A percentile compares a stretch with the other conserved stretches of the same genome.
phyloP scores from a whole-genome alignment of 2,888 invertebrate genomes.

The Synanthedon myopaeformis region DNA sequence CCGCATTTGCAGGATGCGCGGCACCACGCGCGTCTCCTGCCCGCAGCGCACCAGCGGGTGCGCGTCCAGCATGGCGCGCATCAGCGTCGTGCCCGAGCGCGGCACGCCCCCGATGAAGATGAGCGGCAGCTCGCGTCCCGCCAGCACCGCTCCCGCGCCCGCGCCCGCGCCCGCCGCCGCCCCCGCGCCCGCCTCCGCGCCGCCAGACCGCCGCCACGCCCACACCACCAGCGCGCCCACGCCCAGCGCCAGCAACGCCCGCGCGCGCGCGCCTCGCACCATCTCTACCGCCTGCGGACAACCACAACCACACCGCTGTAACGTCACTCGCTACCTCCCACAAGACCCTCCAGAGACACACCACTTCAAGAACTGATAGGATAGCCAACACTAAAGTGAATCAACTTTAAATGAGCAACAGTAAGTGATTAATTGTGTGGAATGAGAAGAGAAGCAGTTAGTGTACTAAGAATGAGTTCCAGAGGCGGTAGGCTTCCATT shows the following conservation, averaged over 20 bases:
- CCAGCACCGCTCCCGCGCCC: conserved; percentile 12
- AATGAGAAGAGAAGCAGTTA: too few relatives aligned
- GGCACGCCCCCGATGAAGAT: conserved; percentile 99
- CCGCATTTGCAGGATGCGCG: conserved; percentile 93
- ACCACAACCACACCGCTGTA: background rate
- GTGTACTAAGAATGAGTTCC: too few relatives aligned
- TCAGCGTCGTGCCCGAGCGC: conserved; percentile 95
- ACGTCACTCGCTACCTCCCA: too few relatives aligned
- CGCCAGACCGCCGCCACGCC: conserved; percentile 8
- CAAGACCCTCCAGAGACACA: too few relatives aligned
- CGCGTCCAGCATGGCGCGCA: conserved; percentile 98
- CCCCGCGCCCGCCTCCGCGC: conserved; percentile 5
- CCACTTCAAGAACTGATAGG: too few relatives aligned
- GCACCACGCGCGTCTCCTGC: conserved; percentile 97
- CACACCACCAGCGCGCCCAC: conserved; percentile 10
- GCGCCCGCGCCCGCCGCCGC: conserved; percentile 1
- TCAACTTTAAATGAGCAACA: too few relatives aligned
- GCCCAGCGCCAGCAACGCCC: conserved; percentile 13
- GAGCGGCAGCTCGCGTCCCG: conserved; percentile 90
- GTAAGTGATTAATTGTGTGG: too few relatives aligned
- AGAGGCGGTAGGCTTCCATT: background rate
- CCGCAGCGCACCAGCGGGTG: conserved; percentile 97
- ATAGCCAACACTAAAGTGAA: too few relatives aligned
- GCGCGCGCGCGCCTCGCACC: conserved; percentile 21
- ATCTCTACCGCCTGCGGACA: background rate